These are phyloP conservation scores for Lepas anatifera DNA, from an alignment of 2,888 invertebrate genomes.

Conservation along the genomic window DNA sequence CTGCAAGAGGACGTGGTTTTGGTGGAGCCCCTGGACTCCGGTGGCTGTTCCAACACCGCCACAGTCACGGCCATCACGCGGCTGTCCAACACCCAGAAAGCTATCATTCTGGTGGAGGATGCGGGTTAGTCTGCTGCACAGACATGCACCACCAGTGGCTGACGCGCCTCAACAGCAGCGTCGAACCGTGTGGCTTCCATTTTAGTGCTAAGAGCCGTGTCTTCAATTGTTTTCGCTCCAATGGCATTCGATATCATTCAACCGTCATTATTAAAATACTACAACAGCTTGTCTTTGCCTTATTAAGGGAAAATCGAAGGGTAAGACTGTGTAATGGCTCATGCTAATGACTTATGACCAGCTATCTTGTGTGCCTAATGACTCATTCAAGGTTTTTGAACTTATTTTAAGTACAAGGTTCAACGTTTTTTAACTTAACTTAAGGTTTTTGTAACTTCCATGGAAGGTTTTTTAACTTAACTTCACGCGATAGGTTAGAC, in stretches of 20 bases:
- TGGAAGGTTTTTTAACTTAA: no score
- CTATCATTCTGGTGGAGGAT: constrained; percentile 23
- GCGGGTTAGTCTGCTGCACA: constrained; percentile 16
- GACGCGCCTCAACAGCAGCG: no score
- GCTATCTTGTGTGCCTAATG: no score
- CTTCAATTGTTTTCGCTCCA: neutral
- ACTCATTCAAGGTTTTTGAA: no score
- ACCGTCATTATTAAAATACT: neutral
- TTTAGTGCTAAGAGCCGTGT: neutral
- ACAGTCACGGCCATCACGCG: constrained; percentile 23
- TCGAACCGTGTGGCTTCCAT: neutral
- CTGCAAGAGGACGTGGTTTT: constrained; percentile 19
- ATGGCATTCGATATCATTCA: neutral
- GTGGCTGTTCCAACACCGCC: constrained; percentile 21
- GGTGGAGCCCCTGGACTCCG: constrained; percentile 16
- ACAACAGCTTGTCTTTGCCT: neutral
- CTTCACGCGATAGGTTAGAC: no score
- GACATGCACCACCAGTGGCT: no score
- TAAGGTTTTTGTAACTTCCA: no score
- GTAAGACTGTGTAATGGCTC: no score
- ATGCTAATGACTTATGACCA: no score
- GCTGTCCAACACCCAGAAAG: constrained; percentile 23
- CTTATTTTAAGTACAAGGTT: no score
- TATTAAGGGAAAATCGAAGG: no score
- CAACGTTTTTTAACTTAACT: no score